These are phyloP conservation scores for Leuciscus waleckii DNA, from an alignment of 2,797 vertebrate species.

Conservation along the genomic window DNA sequence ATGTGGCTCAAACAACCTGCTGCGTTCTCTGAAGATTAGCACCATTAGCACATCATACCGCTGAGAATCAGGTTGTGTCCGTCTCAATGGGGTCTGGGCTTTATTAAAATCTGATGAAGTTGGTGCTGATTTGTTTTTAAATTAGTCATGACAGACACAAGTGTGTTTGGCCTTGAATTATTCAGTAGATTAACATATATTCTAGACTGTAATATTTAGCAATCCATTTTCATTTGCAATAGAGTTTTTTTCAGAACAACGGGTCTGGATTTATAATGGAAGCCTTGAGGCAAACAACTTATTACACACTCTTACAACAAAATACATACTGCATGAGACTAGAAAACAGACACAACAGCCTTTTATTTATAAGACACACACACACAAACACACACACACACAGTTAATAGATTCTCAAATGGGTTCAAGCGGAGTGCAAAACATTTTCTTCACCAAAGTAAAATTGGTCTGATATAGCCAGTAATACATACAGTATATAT, in stretches of 20 bases:
- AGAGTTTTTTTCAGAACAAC: not conserved
- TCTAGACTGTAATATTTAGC: conserved; percentile 18
- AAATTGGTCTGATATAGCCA: not conserved
- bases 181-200: conserved; percentile 1
- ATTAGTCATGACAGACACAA: conserved; percentile 18
- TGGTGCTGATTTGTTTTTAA: conserved; percentile 15
- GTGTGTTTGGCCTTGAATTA: conserved; percentile 14
- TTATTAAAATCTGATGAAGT: conserved; percentile 71
- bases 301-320: not conserved
- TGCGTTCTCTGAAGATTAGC: conserved; percentile 60
- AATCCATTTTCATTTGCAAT: conserved; percentile 18
- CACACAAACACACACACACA: conserved; percentile 12
- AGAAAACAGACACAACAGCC: not conserved
- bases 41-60: conserved; percentile 66
- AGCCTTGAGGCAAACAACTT: not conserved
- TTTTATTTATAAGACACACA: not conserved
- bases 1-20: conserved; percentile 49
- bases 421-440: too few species aligned
- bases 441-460: not conserved
- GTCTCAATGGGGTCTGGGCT: conserved; percentile 71
- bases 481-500: not conserved
- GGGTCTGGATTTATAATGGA: not conserved
- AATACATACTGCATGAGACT: not conserved
- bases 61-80: conserved; percentile 70
- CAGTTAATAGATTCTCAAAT: not conserved